A percentile compares a stretch with the other conserved stretches of the same genome.
Conservation (phyloP, 1,140 invertebrate genomes). For the Cryptotermes secundus region DNA sequence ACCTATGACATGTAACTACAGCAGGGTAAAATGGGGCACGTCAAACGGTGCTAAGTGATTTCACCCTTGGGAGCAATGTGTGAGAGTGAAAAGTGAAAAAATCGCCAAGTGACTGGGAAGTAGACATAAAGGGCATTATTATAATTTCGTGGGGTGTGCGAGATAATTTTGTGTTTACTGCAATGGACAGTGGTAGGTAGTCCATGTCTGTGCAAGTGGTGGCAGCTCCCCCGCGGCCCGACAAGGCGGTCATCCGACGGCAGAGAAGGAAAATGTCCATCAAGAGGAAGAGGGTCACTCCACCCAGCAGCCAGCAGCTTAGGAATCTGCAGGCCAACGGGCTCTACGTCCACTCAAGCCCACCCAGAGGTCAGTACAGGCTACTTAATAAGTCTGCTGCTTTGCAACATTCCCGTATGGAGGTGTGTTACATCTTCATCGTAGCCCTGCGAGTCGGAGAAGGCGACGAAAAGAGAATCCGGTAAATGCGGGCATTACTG, state of each 20-base stretch:
- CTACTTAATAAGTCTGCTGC: no score
- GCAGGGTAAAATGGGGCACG: neutral
- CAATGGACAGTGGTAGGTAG: neutral
- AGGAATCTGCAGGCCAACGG: conserved; percentile 36
- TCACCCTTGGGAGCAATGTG: neutral
- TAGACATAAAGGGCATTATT: no score
- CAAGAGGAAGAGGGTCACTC: conserved; percentile 1
- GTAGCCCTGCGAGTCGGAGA: no score
- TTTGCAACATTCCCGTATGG: no score
- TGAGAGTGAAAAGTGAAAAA: neutral
- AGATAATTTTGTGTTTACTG: no score
- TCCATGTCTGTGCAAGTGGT: conserved; percentile 21
- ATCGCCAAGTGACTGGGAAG: neutral
- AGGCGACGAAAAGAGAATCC: no score
- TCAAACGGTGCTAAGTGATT: neutral
- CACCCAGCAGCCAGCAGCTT: neutral
- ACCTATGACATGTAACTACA: neutral
- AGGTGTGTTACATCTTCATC: no score
- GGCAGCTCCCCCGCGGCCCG: neutral
- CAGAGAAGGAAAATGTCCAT: neutral
- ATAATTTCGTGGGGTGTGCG: no score
- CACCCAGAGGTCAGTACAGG: conserved; percentile 42
- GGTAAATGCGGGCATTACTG: no score
- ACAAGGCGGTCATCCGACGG: conserved; percentile 31
- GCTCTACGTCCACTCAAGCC: conserved; percentile 44